A percentile compares a stretch with the other conserved stretches of the same genome.
phyloP scores from a whole-genome alignment of 1,140 invertebrate species.

The Harpegnathos saltator region DNA sequence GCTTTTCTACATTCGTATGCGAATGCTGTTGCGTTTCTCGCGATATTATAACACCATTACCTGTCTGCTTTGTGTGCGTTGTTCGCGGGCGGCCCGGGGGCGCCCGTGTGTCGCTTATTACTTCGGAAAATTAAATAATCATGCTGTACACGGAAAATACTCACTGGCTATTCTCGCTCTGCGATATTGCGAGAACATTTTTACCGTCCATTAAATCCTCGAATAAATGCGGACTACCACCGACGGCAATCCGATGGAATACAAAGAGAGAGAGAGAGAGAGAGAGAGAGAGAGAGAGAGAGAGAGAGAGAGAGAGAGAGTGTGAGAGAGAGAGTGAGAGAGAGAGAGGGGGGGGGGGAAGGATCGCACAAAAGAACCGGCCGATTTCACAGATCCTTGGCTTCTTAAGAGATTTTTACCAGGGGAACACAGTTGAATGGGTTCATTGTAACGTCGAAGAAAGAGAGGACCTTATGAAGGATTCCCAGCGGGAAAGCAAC shows the following conservation, averaged over 20 bases:
- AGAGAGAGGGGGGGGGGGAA: no score
- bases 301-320: neutral
- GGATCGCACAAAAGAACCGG: constrained; percentile 15
- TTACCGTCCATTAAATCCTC: neutral
- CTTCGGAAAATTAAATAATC: neutral
- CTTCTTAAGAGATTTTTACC: constrained; percentile 24
- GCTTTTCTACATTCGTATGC: constrained; percentile 1
- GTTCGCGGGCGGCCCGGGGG: no score
- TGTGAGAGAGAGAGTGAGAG: neutral
- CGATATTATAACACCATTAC: neutral
- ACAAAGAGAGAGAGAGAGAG: neutral
- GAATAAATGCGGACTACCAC: neutral
- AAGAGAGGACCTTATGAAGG: neutral
- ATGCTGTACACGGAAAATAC: neutral
- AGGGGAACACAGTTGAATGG: constrained; percentile 1
- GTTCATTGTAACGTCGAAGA: constrained; percentile 1
- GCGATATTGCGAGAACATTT: neutral
- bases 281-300: neutral
- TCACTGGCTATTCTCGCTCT: neutral
- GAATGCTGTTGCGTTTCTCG: neutral
- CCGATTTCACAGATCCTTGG: constrained; percentile 24
- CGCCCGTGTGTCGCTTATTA: neutral
- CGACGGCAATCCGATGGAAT: neutral
- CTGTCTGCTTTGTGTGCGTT: no score
- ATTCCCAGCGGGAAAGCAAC: constrained; percentile 29